Evolutionary conservation across 2,113 vertebrate species (phyloP).

Genomic region (Hyperopisus bebe): DNA sequence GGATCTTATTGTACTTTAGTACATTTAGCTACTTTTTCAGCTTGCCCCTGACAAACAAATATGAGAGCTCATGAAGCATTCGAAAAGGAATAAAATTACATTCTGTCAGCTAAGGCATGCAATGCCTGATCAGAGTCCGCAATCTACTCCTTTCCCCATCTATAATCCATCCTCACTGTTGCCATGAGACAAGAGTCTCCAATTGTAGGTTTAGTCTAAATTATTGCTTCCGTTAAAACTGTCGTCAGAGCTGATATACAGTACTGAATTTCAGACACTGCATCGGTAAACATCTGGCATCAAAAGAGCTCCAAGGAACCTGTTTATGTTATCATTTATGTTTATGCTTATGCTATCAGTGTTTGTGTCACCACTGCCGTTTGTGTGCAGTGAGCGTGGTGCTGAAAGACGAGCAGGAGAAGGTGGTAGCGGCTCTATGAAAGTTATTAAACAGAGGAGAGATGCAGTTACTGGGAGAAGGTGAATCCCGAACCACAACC

Average conservation of each 20-base stretch:
- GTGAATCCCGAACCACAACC: neutral
- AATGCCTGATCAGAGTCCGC: neutral
- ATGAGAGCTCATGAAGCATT: neutral
- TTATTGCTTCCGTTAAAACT: neutral
- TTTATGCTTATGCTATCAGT: neutral
- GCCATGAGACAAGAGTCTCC: neutral
- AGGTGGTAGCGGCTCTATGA: neutral
- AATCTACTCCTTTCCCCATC: neutral
- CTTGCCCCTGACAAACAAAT: neutral
- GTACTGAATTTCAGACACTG: neutral
- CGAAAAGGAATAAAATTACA: neutral
- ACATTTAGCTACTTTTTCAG: neutral
- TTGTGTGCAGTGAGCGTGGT: neutral
- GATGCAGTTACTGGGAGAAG: neutral
- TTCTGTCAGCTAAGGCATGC: neutral
- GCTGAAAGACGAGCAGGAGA: neutral
- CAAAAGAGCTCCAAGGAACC: neutral
- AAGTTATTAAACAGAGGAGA: neutral
- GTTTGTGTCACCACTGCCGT: neutral
- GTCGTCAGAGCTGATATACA: conserved; percentile 2
- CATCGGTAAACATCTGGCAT: neutral
- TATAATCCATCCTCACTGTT: neutral
- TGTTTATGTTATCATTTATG: neutral
- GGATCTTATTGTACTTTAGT: neutral
- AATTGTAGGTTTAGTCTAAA: neutral